phyloP scores from a whole-genome alignment of 2,113 vertebrate genomes.

The Sebastes schlegelii region DNA sequence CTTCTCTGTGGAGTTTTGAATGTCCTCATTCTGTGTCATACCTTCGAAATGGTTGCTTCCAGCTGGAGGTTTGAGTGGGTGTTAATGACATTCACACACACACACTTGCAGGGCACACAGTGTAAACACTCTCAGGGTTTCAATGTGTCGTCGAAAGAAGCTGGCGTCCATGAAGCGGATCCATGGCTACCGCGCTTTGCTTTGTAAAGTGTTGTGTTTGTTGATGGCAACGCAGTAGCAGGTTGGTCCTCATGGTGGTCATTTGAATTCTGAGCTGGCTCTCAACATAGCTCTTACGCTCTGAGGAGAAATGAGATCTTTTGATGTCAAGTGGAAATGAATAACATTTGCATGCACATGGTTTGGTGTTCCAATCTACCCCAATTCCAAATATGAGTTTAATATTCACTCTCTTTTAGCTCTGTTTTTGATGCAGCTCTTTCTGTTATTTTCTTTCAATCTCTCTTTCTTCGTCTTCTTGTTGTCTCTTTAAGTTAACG shows the following conservation, averaged over 20 bases:
- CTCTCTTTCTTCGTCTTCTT: background rate
- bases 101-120: background rate
- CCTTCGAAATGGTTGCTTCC: background rate
- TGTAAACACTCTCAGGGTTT: constrained; percentile 20
- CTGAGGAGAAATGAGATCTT: constrained; percentile 6
- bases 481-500: background rate
- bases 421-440: background rate
- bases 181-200: constrained; percentile 30
- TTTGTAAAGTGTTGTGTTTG: constrained; percentile 33
- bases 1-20: too few relatives aligned
- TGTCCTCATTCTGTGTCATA: constrained; percentile 14
- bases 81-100: background rate
- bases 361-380: background rate
- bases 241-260: background rate
- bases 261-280: constrained; percentile 26
- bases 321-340: constrained; percentile 17
- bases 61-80: background rate
- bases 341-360: background rate
- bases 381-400: background rate
- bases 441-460: background rate
- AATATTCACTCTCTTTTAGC: too few relatives aligned
- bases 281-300: background rate
- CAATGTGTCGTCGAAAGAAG: background rate
- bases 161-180: constrained; percentile 16
- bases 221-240: constrained; percentile 31